Conservation (phyloP, 2,888 invertebrate species). For the Hybos culiciformis region DNA sequence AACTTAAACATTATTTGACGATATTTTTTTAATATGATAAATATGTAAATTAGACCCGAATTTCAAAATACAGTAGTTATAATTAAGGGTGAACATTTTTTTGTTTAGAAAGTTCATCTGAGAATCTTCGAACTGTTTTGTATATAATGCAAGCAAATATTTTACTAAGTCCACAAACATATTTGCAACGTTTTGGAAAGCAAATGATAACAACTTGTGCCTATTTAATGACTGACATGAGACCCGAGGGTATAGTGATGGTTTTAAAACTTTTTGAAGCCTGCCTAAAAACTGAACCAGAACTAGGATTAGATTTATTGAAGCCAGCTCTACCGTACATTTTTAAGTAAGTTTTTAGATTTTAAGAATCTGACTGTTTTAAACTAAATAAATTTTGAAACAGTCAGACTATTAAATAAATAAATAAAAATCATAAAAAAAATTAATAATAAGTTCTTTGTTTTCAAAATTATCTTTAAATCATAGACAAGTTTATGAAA, state of each 20-base stretch:
- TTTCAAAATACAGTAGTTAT: neutral
- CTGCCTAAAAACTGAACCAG: slow-evolving; percentile 58
- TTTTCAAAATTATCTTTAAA: slow-evolving; percentile 17
- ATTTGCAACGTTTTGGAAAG: slow-evolving; percentile 56
- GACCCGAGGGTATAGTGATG: slow-evolving; percentile 55
- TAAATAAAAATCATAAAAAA: neutral
- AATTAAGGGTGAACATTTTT: neutral
- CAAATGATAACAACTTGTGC: slow-evolving; percentile 56
- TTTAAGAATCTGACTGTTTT: too few relatives aligned
- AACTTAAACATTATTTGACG: slow-evolving; percentile 16
- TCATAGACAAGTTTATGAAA: slow-evolving; percentile 48
- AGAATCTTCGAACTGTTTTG: slow-evolving; percentile 64
- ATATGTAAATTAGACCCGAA: neutral
- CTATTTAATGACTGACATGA: slow-evolving; percentile 63
- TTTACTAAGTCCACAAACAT: slow-evolving; percentile 62
- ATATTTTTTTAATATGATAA: neutral
- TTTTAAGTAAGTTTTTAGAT: slow-evolving; percentile 40
- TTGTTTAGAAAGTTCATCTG: slow-evolving; percentile 60
- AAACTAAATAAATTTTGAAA: neutral
- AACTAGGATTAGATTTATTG: slow-evolving; percentile 57
- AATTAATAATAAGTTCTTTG: neutral
- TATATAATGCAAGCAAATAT: slow-evolving; percentile 74
- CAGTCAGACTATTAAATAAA: neutral
- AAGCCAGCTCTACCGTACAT: slow-evolving; percentile 47
- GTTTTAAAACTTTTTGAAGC: slow-evolving; percentile 63